Percentiles rank a stretch among this genome's conserved stretches.
phyloP scores from a whole-genome alignment of 2,888 invertebrate genomes.

The Dasysyrphus albostriatus region DNA sequence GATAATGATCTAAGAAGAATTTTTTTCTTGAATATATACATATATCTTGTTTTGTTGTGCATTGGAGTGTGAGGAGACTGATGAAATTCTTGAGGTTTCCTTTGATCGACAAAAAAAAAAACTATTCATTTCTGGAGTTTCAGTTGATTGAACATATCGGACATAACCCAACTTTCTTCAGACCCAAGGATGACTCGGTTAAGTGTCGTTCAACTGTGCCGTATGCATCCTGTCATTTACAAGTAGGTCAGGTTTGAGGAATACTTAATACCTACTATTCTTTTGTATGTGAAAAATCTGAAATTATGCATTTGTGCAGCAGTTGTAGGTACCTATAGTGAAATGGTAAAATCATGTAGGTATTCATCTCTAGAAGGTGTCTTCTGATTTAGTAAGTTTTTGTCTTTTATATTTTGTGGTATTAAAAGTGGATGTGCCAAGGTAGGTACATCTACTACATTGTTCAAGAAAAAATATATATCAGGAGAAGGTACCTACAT shows the following conservation, averaged over 20 bases:
- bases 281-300: not conserved
- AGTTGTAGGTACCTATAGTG: constrained; percentile 14
- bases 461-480: too few species aligned
- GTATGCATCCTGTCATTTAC: constrained; percentile 27
- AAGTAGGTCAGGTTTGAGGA: constrained; percentile 61
- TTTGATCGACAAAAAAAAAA: not conserved
- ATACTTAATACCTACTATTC: not conserved
- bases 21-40: constrained; percentile 1
- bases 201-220: constrained; percentile 59
- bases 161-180: constrained; percentile 52
- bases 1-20: constrained; percentile 25
- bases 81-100: constrained; percentile 35
- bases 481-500: too few species aligned
- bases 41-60: constrained; percentile 43
- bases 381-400: not conserved
- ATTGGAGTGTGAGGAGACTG: constrained; percentile 35
- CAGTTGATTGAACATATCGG: constrained; percentile 32
- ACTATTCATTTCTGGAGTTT: not conserved
- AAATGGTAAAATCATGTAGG: constrained; percentile 34
- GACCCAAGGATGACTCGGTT: constrained; percentile 39
- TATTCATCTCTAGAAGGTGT: too few species aligned
- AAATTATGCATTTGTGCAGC: constrained; percentile 7
- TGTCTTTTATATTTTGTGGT: not conserved
- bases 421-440: too few species aligned
- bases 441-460: too few species aligned